Conservation (phyloP, 2,888 invertebrate species). For the Pherbina coryleti region DNA sequence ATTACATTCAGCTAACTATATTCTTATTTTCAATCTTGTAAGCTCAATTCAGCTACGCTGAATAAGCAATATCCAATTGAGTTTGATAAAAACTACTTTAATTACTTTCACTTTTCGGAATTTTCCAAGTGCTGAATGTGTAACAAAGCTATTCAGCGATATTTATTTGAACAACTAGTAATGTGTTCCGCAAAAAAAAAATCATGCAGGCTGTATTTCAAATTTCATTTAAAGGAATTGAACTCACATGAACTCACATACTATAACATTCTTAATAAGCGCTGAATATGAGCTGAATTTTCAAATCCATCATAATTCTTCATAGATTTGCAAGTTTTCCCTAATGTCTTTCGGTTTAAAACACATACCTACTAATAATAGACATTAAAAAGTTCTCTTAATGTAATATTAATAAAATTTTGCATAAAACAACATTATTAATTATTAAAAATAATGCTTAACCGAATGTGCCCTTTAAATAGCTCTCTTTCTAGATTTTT, state of each 20-base stretch:
- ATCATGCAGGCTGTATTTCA: background rate
- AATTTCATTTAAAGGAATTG: conserved; percentile 5
- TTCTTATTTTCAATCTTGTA: too few species aligned
- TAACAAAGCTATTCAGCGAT: background rate
- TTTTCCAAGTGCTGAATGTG: too few species aligned
- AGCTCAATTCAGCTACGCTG: too few species aligned
- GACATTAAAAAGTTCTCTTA: conserved; percentile 40
- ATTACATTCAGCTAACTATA: too few species aligned
- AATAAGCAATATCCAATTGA: too few species aligned
- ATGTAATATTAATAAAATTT: background rate
- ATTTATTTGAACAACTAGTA: background rate
- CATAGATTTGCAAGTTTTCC: background rate
- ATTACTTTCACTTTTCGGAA: too few species aligned
- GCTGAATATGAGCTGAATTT: background rate
- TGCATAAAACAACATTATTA: conserved; percentile 47
- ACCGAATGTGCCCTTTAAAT: conserved; percentile 71
- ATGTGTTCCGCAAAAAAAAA: background rate
- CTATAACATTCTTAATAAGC: background rate
- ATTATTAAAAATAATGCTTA: conserved; percentile 63
- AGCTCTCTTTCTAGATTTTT: conserved; percentile 66
- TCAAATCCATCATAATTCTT: background rate
- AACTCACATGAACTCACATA: background rate
- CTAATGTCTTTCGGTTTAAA: background rate
- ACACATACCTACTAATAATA: conserved; percentile 2
- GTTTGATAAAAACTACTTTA: too few species aligned